Percentiles rank a stretch among this genome's conserved stretches.
Evolutionary conservation across 2,888 invertebrate species (phyloP).

Genomic region (Coleophora deauratella): DNA sequence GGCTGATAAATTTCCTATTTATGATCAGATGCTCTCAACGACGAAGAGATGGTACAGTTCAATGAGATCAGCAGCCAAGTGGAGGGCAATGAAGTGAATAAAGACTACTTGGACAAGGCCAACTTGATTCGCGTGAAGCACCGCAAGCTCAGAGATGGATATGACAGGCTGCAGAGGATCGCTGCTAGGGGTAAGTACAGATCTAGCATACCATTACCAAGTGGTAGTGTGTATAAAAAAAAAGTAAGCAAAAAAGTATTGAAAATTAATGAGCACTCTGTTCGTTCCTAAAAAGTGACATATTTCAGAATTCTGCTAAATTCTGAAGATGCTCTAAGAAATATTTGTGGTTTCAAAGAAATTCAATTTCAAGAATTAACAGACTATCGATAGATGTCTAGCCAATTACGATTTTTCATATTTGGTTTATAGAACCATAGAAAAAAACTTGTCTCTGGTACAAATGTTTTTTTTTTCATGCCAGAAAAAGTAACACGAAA

Average conservation of each 20-base stretch:
- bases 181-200: slow-evolving; percentile 77
- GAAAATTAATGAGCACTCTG: not conserved
- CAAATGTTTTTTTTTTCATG: no score
- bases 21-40: slow-evolving; percentile 78
- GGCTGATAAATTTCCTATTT: no score
- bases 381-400: no score
- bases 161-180: slow-evolving; percentile 82
- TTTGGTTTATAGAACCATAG: no score
- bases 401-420: no score
- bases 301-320: not conserved
- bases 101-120: slow-evolving; percentile 78
- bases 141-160: slow-evolving; percentile 83
- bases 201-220: no score
- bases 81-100: slow-evolving; percentile 72
- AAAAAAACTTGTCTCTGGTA: no score
- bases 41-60: slow-evolving; percentile 81
- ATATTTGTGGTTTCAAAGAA: no score
- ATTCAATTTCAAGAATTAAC: no score
- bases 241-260: not conserved
- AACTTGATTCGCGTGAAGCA: slow-evolving; percentile 84
- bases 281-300: not conserved
- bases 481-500: no score
- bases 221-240: no score
- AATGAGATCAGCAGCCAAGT: slow-evolving; percentile 78
- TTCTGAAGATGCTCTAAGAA: no score